Base-by-base conservation (phyloP, 2,888 invertebrate species). In the Brenthis daphne region DNA sequence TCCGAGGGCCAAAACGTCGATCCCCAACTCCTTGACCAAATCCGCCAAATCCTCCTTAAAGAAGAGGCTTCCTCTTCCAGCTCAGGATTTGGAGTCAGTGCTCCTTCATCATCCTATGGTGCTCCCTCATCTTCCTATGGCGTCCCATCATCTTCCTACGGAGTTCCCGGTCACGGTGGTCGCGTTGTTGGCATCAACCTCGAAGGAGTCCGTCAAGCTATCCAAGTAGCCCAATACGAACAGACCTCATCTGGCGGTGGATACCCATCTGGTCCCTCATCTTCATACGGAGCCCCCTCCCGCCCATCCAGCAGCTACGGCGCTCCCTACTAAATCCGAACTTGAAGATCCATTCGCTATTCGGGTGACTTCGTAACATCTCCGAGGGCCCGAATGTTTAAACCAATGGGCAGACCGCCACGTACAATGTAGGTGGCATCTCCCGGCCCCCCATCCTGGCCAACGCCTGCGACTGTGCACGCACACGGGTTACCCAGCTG, bases 141-240 rank as follows among this genome's bases (percentile, higher is more conserved):
- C 73, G 95, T 93, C 53, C 91, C 91, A 3, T 89, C 90, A 43
- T 74, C 95, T 88, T 82, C 92, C 75, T 96, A 96, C 79, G 96
- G 96, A 64, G 95, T 91, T 68, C 96, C 96, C 71, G 29, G 29
- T 29, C 80, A 89, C 86, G 81, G 92, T 91, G 80, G 92, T 75
- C 94, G 96, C 78, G 97, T 97, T 67, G 96, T 97, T 77, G 97
- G 97, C 76, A 95, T 97, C 88, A 96, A 96, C 88, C 95, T 97
- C 74, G 97, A 97, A 80, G 97, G 96, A 74, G 96, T 97, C 81
- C 96, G 96, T 81, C 97, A 97, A 80, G 97, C 97, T 78, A 96
- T 97, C 89, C 97, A 97, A 86, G 97, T 97, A 74, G 97, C 97
- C 56, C 97, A 97, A 82, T 97, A 95, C 94, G 94, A 96, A 77